phyloP scores from a whole-genome alignment of 2,888 invertebrate species.

The Penaeus monodon region DNA sequence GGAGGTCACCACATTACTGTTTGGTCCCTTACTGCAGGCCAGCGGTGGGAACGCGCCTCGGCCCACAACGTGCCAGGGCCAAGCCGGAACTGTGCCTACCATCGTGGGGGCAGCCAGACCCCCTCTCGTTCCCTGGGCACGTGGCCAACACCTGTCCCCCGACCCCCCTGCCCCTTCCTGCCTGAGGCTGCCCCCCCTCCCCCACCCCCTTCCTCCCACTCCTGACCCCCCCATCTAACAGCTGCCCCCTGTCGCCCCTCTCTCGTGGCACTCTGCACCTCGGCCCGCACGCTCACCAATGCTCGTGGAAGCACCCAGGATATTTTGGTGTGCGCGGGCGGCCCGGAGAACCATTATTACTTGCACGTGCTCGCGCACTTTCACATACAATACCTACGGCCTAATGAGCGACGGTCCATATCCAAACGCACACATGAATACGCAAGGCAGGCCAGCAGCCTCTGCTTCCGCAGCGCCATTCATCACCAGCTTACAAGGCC shows the following conservation, averaged over 20 bases:
- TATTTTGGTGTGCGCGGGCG: constrained; percentile 26
- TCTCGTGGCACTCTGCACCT: background rate
- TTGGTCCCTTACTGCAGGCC: constrained; percentile 43
- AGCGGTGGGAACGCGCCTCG: constrained; percentile 24
- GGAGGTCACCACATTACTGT: constrained; percentile 15
- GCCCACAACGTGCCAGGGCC: constrained; percentile 38
- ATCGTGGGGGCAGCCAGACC: constrained; percentile 36
- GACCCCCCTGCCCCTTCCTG: background rate
- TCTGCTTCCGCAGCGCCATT: no score
- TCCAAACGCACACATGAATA: no score
- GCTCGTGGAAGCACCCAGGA: background rate
- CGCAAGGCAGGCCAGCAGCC: no score
- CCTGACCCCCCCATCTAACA: background rate
- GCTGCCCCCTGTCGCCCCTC: background rate
- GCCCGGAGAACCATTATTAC: background rate
- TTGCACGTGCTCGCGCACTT: no score
- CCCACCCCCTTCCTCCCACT: background rate
- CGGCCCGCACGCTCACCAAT: constrained; percentile 8
- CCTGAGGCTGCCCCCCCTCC: background rate
- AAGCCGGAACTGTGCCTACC: constrained; percentile 45
- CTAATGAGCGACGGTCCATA: no score
- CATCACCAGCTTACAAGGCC: no score
- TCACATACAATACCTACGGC: no score
- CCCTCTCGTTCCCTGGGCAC: constrained; percentile 21
- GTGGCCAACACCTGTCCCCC: constrained; percentile 21